Evolutionary conservation across 2,797 vertebrate genomes (phyloP).

Genomic region (Lutjanus campechanus): DNA sequence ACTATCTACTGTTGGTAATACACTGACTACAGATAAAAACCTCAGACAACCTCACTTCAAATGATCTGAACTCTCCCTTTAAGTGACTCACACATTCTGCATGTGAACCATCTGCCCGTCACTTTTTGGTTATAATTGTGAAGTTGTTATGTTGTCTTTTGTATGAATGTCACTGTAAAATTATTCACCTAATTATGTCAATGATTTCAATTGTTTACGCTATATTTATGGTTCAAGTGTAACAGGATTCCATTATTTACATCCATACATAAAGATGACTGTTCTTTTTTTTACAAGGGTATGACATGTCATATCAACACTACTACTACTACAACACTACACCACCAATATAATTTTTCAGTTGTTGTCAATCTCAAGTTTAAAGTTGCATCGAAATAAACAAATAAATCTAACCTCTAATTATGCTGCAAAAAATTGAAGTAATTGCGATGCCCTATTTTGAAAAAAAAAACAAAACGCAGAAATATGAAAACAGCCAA

Average conservation of each 20-base stretch:
- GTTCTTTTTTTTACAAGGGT: conserved; percentile 36
- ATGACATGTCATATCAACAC: conserved; percentile 31
- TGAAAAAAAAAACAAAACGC: conserved; percentile 73
- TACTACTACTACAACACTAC: background rate
- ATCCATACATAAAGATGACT: background rate
- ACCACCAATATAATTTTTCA: conserved; percentile 20
- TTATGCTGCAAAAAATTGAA: conserved; percentile 79
- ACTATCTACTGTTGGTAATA: too few species aligned
- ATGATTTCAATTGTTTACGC: background rate
- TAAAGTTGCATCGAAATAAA: conserved; percentile 77
- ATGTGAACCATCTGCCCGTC: background rate
- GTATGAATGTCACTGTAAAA: too few species aligned
- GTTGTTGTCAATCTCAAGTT: conserved; percentile 74
- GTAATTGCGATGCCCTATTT: conserved; percentile 87
- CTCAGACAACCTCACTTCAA: too few species aligned
- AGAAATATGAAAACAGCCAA: conserved; percentile 86
- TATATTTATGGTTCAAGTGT: conserved; percentile 18
- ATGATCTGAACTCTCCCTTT: background rate
- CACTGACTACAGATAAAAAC: too few species aligned
- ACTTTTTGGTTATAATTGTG: background rate
- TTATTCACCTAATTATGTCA: too few species aligned
- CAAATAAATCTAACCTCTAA: conserved; percentile 76
- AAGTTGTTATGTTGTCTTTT: background rate
- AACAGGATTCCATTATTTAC: background rate
- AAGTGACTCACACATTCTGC: background rate